phyloP scores from a whole-genome alignment of 2,113 vertebrate genomes.

The Cynopterus brachyotis region DNA sequence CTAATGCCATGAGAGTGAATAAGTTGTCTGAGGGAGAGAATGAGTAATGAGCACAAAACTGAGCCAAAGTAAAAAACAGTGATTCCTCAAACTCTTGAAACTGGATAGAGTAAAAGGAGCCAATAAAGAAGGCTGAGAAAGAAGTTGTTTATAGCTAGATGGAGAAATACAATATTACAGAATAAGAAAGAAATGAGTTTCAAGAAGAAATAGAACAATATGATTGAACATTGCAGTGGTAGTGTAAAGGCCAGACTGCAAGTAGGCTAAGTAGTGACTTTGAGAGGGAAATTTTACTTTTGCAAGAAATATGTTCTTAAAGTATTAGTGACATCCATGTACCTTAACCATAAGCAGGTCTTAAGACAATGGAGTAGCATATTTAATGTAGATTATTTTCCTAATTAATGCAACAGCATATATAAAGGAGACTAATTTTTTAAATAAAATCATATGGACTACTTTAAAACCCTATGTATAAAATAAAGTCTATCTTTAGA shows the following conservation, averaged over 20 bases:
- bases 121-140: neutral
- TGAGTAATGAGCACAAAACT: neutral
- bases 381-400: neutral
- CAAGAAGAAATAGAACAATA: neutral
- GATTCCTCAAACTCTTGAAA: neutral
- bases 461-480: neutral
- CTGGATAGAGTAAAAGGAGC: neutral
- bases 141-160: neutral
- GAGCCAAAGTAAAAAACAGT: neutral
- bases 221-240: neutral
- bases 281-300: neutral
- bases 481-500: neutral
- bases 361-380: neutral
- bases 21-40: neutral
- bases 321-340: neutral
- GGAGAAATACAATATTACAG: neutral
- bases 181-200: neutral
- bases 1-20: neutral
- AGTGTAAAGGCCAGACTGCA: neutral
- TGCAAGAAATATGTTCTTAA: neutral
- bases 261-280: neutral
- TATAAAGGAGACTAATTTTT: neutral
- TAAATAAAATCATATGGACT: neutral
- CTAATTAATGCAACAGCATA: conserved; percentile 11
- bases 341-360: neutral